Base-by-base conservation (phyloP, 2,888 invertebrate species). In the Criorhina ranunculi region DNA sequence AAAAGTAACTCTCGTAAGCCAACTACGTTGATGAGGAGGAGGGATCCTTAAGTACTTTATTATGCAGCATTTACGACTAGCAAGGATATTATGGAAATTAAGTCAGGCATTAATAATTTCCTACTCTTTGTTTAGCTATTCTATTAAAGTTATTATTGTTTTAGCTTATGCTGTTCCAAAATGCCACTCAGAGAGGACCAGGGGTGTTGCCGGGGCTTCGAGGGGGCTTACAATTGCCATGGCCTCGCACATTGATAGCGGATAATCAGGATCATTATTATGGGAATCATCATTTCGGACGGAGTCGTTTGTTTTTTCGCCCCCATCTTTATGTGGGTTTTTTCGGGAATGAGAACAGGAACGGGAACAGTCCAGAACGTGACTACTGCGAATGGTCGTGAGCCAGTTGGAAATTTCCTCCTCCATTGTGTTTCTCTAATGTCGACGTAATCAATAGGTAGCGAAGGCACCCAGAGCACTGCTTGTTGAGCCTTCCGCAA, bases 61-160 rank as follows among this genome's bases (percentile, higher is more conserved):
- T 85, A 85, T 85, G 85, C 85, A 85, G 75, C 80, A 85, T 85
- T 85, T 85, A 85, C 85, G 85, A 85, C 80, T 76, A 76, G 80
- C 85, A 86, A 86, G 80, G 86, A 86, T 86, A 86, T 86, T 86
- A 86, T 86, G 86, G 86, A 86, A 86, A 86, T 86, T 86, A 86
- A 86, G 80, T 86, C 86, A 86, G 86, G 72, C 86, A 86, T 86
- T 86, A 86, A 86, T 86, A 86, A 86, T 86, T 86, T 86, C 79
- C 80, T 86, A 67, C 81, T 86, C 86, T 86, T 81, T 86, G 86
- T 81, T 81, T 81, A 86, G 81, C 86, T 81, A 81, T 86, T 86
- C 81, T 77, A 81, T 86, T 86, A 81, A 86, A 86, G 80, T 86
- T 80, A 81, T 86, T 86, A 81, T 86, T 86, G 86, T 86, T 85